Evolutionary conservation across 1,140 invertebrate species (phyloP).

Genomic region (Heliconius hewitsoni): DNA sequence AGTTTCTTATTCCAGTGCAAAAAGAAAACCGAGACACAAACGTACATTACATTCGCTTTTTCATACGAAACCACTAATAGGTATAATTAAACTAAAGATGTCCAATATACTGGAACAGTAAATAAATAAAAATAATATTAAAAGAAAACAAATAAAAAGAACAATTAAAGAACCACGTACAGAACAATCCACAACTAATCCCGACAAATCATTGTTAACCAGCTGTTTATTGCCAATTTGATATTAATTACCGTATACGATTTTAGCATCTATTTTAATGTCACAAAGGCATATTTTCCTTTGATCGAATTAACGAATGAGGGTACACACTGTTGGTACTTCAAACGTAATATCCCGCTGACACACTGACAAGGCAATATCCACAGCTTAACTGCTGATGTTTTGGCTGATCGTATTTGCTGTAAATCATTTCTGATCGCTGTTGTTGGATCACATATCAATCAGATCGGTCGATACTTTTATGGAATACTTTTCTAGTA

Average conservation of each 20-base stretch:
- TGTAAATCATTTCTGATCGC: conserved; percentile 19
- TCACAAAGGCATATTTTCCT: background rate
- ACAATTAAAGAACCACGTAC: conserved; percentile 11
- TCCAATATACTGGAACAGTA: no score
- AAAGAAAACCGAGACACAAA: no score
- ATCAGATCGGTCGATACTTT: background rate
- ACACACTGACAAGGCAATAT: conserved; percentile 20
- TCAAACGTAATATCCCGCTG: conserved; percentile 19
- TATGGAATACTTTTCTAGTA: background rate
- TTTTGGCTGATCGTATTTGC: conserved; percentile 10
- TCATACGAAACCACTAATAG: no score
- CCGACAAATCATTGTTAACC: conserved; percentile 19
- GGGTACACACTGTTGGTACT: conserved; percentile 10
- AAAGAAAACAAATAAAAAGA: background rate
- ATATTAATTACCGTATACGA: background rate
- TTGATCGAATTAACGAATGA: background rate
- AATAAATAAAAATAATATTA: background rate
- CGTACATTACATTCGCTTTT: no score
- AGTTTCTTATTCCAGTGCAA: no score
- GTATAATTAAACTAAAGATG: no score
- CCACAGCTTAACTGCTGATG: conserved; percentile 20
- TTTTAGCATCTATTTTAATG: background rate
- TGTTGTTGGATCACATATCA: background rate
- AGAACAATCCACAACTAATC: conserved; percentile 17
- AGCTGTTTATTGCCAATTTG: conserved; percentile 15